These are phyloP conservation scores for Ophion costatus DNA, from an alignment of 2,888 invertebrate species.

Conservation along the genomic window DNA sequence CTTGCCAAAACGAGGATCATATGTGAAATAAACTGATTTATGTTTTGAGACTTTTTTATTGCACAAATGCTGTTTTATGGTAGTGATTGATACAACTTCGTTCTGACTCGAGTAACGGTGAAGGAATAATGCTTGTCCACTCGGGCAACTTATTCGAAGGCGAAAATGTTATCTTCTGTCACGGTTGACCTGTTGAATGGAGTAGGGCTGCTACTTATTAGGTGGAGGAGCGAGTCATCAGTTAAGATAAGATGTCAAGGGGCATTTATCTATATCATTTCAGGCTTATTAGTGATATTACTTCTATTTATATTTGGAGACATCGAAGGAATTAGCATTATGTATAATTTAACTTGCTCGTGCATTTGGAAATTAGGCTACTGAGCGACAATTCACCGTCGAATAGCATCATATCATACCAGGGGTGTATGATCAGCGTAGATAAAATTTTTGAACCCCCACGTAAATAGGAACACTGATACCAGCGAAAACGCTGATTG, in stretches of 20 bases:
- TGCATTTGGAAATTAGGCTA: too few species aligned
- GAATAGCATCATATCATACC: too few species aligned
- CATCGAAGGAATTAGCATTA: too few species aligned
- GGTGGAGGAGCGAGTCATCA: constrained; percentile 40
- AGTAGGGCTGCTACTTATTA: constrained; percentile 47
- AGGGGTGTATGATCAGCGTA: too few species aligned
- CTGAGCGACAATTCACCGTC: too few species aligned
- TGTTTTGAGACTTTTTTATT: constrained; percentile 33
- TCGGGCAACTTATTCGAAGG: constrained; percentile 39
- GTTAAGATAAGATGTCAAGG: constrained; percentile 16
- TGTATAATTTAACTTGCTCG: too few species aligned
- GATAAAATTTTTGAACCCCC: too few species aligned
- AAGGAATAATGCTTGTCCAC: constrained; percentile 19
- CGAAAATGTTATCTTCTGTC: constrained; percentile 50
- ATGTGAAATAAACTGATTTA: constrained; percentile 1
- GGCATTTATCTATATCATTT: constrained; percentile 30
- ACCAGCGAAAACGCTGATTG: constrained; percentile 3
- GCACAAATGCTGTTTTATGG: constrained; percentile 11
- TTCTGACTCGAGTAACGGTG: not conserved
- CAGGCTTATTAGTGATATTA: constrained; percentile 5
- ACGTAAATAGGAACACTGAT: not conserved
- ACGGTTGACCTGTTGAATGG: constrained; percentile 51
- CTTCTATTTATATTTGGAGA: not conserved
- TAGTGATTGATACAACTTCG: not conserved
- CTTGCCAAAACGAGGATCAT: constrained; percentile 52